A percentile compares a stretch with the other conserved stretches of the same genome.
Evolutionary conservation across 1,140 invertebrate genomes (phyloP).

Genomic region (Ganaspis sp.): DNA sequence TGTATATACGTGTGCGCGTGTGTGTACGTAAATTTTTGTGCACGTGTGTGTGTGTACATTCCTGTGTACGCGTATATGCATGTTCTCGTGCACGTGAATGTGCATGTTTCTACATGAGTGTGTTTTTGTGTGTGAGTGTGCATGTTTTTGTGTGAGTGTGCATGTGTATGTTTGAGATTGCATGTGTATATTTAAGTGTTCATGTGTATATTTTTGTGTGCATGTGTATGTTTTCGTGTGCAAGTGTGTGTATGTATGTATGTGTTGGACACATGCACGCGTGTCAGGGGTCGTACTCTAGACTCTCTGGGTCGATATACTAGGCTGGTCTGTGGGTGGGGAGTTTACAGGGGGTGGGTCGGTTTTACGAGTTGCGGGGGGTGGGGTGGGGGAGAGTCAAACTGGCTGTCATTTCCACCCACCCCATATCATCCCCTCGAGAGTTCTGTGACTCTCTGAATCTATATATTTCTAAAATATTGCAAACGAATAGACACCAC

Average conservation of each 20-base stretch:
- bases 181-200: too few species aligned
- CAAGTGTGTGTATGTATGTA: background rate
- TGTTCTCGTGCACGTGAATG: too few species aligned
- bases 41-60: too few species aligned
- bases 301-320: constrained; percentile 50
- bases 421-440: constrained; percentile 37
- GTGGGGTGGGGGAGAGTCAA: constrained; percentile 48
- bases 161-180: too few species aligned
- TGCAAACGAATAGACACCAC: constrained; percentile 11
- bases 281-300: constrained; percentile 31
- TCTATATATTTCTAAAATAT: constrained; percentile 39
- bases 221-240: too few species aligned
- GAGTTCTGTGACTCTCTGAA: constrained; percentile 35
- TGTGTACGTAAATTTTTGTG: too few species aligned
- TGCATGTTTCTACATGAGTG: too few species aligned
- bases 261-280: constrained; percentile 10
- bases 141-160: too few species aligned
- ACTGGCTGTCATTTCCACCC: constrained; percentile 62
- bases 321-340: constrained; percentile 42
- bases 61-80: too few species aligned
- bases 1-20: background rate
- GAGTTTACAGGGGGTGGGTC: constrained; percentile 38
- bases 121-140: too few species aligned
- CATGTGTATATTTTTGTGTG: too few species aligned
- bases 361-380: constrained; percentile 39